Evolutionary conservation across 1,140 invertebrate species (phyloP), one percentile per base, ranked within the genome.

Genomic region (Brachionus manjavacas): DNA sequence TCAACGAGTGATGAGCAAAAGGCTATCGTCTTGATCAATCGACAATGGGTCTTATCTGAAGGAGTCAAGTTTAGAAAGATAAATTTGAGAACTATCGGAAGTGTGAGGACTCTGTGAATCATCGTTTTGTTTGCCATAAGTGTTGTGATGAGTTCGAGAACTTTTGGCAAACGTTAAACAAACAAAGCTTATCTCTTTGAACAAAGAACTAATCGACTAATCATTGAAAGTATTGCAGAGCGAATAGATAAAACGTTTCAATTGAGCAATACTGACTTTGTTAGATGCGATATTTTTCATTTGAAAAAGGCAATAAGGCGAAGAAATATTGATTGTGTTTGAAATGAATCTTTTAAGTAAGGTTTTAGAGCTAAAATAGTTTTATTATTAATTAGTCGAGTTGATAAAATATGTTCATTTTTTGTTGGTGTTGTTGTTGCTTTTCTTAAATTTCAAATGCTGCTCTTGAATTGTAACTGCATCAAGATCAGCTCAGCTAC

Each of bases 311-410:
- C 52, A 60, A 60, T 60, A 60, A 60, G 52, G 52, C 52, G 52
- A 72, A 72, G 68, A 72, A 72, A 72, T 12, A 39, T 41, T 72
- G 68, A 72, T 72, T 35, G 35, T 72, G 16, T 20, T 41, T 72
- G 52, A 16, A 72, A 72, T 72, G 68, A 72, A 72, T 72, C 31
- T 41, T 72, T 46, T 41, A 72, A 20, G 8, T 20, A 11, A 8
- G 31, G 9, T n/a, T 35, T 72, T 20, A 28, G 12, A 68, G 68
- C 39, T 41, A 72, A 72, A 72, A 41, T 41, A 43, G 31, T 72
- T 41, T 35, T 35, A 72, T 72, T 72, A 72, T 72, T 72, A 72
- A 72, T 72, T 72, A 72, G 68, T 72, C 68, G 68, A 46, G 68
- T 72, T 72, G 68, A 72, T 72, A 72, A 72, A 72, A 72, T 72